Conservation (phyloP, 2,113 vertebrate species). For the Serinus canaria region DNA sequence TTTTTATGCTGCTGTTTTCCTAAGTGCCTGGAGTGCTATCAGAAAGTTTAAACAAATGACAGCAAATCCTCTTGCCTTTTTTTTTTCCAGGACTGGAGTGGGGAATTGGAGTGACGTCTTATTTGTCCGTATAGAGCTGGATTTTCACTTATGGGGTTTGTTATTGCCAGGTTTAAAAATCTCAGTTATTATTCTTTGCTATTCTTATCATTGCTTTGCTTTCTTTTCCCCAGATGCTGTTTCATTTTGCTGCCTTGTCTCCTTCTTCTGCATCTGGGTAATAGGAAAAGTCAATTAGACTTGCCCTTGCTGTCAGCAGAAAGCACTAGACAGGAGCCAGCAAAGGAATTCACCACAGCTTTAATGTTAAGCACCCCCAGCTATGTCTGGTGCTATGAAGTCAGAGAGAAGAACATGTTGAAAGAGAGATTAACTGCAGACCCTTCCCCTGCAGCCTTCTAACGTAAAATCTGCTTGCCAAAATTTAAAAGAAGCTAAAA, state of each 20-base stretch:
- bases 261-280: background rate
- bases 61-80: background rate
- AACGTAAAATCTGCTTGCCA: background rate
- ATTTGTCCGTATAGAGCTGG: background rate
- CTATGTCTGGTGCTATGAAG: background rate
- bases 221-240: background rate
- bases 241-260: background rate
- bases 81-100: background rate
- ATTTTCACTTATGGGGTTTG: background rate
- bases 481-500: background rate
- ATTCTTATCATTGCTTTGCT: background rate
- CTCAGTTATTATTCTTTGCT: background rate
- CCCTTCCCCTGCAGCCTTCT: background rate
- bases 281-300: background rate
- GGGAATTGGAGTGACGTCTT: background rate
- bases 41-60: background rate
- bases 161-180: background rate
- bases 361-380: background rate
- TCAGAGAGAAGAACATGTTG: background rate
- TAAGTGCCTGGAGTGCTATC: background rate
- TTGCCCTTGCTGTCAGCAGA: background rate
- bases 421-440: background rate
- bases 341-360: background rate
- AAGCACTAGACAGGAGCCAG: background rate
- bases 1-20: constrained; percentile 7